These are phyloP conservation scores for Phortica variegata DNA, from an alignment of 1,140 invertebrate genomes.

Conservation along the genomic window DNA sequence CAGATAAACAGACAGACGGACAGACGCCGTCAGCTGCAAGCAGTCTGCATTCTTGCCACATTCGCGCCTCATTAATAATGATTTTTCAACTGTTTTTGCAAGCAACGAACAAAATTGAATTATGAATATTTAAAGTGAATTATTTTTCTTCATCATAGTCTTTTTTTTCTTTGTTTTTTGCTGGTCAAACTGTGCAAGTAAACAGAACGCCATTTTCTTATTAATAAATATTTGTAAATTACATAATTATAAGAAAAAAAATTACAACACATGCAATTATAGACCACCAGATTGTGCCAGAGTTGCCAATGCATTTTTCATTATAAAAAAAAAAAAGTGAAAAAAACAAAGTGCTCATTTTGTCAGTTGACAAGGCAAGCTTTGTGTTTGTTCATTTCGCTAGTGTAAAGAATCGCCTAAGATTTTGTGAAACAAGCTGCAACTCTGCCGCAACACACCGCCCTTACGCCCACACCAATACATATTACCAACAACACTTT, in stretches of 20 bases:
- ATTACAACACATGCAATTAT: no score
- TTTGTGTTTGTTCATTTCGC: constrained; percentile 3
- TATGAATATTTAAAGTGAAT: constrained; percentile 49
- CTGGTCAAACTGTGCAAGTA: no score
- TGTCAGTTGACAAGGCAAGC: background rate
- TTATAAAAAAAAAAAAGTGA: no score
- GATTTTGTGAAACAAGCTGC: constrained; percentile 41
- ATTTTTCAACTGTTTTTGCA: constrained; percentile 24
- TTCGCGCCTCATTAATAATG: constrained; percentile 31
- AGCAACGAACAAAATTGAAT: constrained; percentile 48
- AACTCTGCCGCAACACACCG: constrained; percentile 27
- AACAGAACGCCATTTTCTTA: no score
- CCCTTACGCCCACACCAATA: no score
- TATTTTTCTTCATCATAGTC: background rate
- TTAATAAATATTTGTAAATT: no score
- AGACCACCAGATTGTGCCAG: no score
- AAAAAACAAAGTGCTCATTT: no score
- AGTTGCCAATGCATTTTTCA: no score
- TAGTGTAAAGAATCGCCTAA: constrained; percentile 24
- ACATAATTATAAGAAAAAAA: no score
- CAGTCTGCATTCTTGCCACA: constrained; percentile 10
- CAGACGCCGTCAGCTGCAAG: constrained; percentile 3
- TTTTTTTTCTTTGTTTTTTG: background rate
- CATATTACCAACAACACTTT: no score
- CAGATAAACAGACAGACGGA: constrained; percentile 9